Evolutionary conservation across 2,888 invertebrate species (phyloP).

Genomic region (Erebia aethiops): DNA sequence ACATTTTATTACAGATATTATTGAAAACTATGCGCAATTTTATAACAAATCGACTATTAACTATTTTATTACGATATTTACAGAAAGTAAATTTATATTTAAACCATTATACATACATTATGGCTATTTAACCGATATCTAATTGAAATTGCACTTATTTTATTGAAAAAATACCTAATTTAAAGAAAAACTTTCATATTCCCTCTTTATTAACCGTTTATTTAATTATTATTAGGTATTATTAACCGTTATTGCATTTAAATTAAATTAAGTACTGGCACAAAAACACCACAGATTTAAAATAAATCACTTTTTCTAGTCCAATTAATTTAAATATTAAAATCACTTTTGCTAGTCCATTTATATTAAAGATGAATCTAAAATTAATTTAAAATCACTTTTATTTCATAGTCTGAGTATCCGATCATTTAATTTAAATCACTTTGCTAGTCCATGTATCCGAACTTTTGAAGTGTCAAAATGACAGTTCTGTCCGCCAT

Average conservation of each 20-base stretch:
- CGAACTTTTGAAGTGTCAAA: constrained; percentile 29
- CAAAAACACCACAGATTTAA: constrained; percentile 38
- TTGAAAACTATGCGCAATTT: constrained; percentile 32
- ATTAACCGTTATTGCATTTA: constrained; percentile 10
- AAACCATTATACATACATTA: constrained; percentile 18
- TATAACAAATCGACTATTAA: constrained; percentile 36
- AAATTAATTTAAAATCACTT: neutral
- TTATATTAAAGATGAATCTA: neutral
- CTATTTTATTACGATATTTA: constrained; percentile 35
- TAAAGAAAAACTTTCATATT: constrained; percentile 13
- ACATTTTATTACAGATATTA: constrained; percentile 33
- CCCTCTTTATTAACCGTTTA: neutral
- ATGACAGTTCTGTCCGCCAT: constrained; percentile 37
- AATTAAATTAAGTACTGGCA: constrained; percentile 42
- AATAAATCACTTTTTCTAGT: constrained; percentile 12
- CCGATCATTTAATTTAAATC: constrained; percentile 4
- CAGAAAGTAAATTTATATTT: constrained; percentile 26
- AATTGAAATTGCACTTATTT: constrained; percentile 39
- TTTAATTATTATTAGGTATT: neutral
- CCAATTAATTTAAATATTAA: neutral
- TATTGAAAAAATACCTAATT: constrained; percentile 22
- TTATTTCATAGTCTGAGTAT: neutral
- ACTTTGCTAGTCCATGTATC: constrained; percentile 19
- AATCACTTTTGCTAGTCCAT: constrained; percentile 2
- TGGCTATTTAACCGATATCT: constrained; percentile 30